Base-by-base conservation (phyloP, 2,113 vertebrate species). In the Epinephelus moara region DNA sequence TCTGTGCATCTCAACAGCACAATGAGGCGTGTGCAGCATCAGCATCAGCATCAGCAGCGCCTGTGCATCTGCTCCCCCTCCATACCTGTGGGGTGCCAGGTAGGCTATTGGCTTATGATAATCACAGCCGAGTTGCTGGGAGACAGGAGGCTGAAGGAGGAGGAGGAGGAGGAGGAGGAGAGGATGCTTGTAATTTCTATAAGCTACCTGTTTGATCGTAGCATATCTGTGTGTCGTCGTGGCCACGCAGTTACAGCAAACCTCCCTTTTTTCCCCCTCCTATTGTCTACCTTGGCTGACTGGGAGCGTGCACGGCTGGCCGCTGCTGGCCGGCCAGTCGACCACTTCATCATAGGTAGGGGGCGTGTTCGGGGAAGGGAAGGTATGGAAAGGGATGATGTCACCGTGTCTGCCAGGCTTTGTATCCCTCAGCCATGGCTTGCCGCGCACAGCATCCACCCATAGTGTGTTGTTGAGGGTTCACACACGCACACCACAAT, bases 321-420 rank as follows among this genome's bases (percentile, higher is more conserved):
- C 42, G 6, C 57, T 45, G 74, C 60, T 45, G 53, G 25, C 53
- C 2, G 1, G 60, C 30, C 56, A n/a, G 61, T 27, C 66, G 30
- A 67, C 82, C 79, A 40, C 88, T 82, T 40, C 82, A 91, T 93
- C 85, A 86, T 89, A 92, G 91, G 90, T 88, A 73, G 85, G 86
- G 80, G 88, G 86, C 57, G 89, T 86, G 85, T 88, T 52, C 66
- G 7, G 42, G 50, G 33, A 60, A 33, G 68, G 70, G 79, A 90
- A 91, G 88, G 93, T 90, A 92, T 81, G 78, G 88, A 88, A 86
- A 85, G 67, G 84, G 92, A 93, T 94, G 93, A 94, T 94, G 93
- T 94, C 93, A 94, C 91, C 86, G 6, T 86, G 88, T 93, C 91
- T 92, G 92, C 91, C 80, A 80, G 90, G 89, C 91, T 91, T 86